Conservation (phyloP, 2,888 invertebrate species). For the Eretmocerus hayati region DNA sequence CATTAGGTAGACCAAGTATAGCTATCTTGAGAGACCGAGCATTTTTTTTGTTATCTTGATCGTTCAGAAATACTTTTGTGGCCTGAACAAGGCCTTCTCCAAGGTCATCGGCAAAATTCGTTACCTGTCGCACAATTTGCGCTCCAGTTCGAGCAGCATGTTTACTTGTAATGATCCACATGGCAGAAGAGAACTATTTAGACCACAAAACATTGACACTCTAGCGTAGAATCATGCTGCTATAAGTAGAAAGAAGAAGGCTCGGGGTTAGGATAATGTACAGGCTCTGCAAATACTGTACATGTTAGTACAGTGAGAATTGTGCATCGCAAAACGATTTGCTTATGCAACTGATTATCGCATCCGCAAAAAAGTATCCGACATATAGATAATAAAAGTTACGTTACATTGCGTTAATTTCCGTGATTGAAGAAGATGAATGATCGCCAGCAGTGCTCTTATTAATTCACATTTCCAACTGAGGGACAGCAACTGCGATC, state of each 20-base stretch:
- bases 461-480: too few relatives aligned
- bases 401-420: too few relatives aligned
- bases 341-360: background rate
- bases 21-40: slow-evolving; percentile 47
- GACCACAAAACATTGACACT: background rate
- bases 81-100: slow-evolving; percentile 15
- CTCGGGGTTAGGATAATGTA: slow-evolving; percentile 8
- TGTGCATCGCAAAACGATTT: background rate
- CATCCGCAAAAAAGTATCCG: background rate
- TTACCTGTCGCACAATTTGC: slow-evolving; percentile 13
- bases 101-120: slow-evolving; percentile 18
- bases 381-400: too few relatives aligned
- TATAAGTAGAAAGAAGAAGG: background rate
- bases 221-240: slow-evolving; percentile 12
- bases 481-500: too few relatives aligned
- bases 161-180: slow-evolving; percentile 15
- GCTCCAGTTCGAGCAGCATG: slow-evolving; percentile 2
- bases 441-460: too few relatives aligned
- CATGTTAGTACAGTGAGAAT: background rate
- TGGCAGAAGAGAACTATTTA: slow-evolving; percentile 1
- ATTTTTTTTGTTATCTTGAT: slow-evolving; percentile 13
- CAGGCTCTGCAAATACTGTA: background rate
- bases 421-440: too few relatives aligned
- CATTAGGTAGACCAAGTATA: slow-evolving; percentile 88
- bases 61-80: slow-evolving; percentile 14